Percentiles rank a stretch among this genome's conserved stretches.
These are phyloP conservation scores for Esox masquinongy DNA, from an alignment of 2,797 vertebrate species.

Conservation along the genomic window DNA sequence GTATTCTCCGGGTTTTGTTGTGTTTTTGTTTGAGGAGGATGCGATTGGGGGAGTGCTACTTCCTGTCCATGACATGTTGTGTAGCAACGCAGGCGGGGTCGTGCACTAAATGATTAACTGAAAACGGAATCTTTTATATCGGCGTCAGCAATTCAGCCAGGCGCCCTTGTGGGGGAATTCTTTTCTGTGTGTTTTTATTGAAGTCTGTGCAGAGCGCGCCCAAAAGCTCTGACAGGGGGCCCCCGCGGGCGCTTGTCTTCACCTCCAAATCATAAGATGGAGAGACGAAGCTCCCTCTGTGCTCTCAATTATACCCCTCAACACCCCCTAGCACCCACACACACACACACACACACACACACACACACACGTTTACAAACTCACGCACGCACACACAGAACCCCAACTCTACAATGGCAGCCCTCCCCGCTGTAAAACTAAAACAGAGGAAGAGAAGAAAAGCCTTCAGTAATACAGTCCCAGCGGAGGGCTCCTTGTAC, in stretches of 20 bases:
- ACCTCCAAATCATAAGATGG: constrained; percentile 99
- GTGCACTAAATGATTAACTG: constrained; percentile 94
- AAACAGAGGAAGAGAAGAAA: constrained; percentile 92
- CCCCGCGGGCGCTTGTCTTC: constrained; percentile 98
- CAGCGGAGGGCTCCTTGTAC: constrained; percentile 91
- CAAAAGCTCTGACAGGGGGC: constrained; percentile 97
- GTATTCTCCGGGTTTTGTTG: constrained; percentile 52
- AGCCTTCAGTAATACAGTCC: constrained; percentile 99
- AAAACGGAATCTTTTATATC: constrained; percentile 97
- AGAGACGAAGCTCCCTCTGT: constrained; percentile 98
- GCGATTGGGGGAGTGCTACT: constrained; percentile 31
- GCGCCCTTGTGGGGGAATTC: constrained; percentile 96
- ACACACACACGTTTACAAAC: constrained; percentile 47
- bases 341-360: constrained; percentile 50
- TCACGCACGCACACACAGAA: constrained; percentile 6
- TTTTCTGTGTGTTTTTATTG: constrained; percentile 88
- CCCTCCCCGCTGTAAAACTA: constrained; percentile 58
- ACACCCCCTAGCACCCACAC: constrained; percentile 59
- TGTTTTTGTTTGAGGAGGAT: constrained; percentile 40
- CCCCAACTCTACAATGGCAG: constrained; percentile 29
- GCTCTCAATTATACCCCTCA: constrained; percentile 96
- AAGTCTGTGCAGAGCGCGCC: constrained; percentile 94
- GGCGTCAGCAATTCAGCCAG: constrained; percentile 94
- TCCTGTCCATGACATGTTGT: constrained; percentile 81
- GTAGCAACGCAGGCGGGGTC: constrained; percentile 83